These are phyloP conservation scores for Ricordea florida DNA, from an alignment of 92 coral and sea anemone species.

Conservation along the genomic window DNA sequence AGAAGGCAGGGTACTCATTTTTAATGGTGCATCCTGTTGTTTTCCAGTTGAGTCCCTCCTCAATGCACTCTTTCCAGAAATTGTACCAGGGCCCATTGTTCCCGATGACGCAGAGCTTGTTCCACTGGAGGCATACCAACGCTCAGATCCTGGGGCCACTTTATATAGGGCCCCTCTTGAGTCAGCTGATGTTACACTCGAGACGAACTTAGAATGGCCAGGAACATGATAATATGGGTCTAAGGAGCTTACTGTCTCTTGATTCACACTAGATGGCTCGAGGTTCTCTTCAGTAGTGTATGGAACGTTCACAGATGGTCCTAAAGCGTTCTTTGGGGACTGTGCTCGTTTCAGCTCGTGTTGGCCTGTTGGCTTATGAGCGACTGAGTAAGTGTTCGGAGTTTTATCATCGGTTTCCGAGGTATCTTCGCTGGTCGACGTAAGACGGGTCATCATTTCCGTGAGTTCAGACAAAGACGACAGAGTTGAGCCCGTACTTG, in stretches of 20 bases:
- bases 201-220: too few relatives aligned
- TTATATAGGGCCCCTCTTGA: neutral
- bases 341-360: neutral
- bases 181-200: neutral
- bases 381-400: neutral
- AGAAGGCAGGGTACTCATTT: conserved; percentile 23
- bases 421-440: conserved; percentile 67
- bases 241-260: neutral
- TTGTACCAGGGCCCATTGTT: neutral
- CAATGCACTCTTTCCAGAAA: neutral
- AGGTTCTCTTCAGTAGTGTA: too few relatives aligned
- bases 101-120: neutral
- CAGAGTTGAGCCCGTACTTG: conserved; percentile 48
- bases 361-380: neutral
- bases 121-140: neutral
- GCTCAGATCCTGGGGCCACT: too few relatives aligned
- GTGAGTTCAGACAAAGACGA: conserved; percentile 61
- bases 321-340: too few relatives aligned
- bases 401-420: conserved; percentile 9
- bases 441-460: conserved; percentile 62
- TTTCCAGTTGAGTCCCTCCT: conserved; percentile 26
- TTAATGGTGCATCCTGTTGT: conserved; percentile 36
- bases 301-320: too few relatives aligned
- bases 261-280: neutral
- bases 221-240: neutral